These are phyloP conservation scores for Hemicentrotus pulcherrimus DNA, from an alignment of 35 echinoderm and acorn worm species.

Conservation along the genomic window DNA sequence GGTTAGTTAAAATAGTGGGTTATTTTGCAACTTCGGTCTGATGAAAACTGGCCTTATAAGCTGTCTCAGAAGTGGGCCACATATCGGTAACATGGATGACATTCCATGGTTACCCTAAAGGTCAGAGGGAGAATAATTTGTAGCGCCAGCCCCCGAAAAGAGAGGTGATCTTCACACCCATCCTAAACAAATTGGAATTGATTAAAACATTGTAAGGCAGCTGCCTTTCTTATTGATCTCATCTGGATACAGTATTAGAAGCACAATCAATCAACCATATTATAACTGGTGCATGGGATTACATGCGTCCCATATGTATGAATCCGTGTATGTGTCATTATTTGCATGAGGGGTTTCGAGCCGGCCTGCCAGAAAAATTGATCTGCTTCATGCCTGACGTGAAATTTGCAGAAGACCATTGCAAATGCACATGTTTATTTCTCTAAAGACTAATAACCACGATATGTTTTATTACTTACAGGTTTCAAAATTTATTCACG, in stretches of 20 bases:
- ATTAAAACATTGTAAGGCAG: neutral
- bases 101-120: neutral
- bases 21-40: no score
- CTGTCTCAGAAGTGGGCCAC: neutral
- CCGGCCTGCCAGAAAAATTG: neutral
- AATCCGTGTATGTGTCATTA: neutral
- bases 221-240: neutral
- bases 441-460: neutral
- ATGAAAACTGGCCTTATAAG: no score
- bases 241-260: neutral
- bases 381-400: neutral
- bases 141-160: neutral
- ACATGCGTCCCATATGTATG: neutral
- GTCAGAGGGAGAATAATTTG: neutral
- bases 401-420: neutral
- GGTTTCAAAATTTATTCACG: neutral
- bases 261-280: neutral
- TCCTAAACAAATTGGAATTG: neutral
- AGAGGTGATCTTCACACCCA: neutral
- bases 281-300: neutral
- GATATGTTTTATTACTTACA: neutral
- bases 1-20: no score
- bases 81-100: neutral
- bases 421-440: neutral
- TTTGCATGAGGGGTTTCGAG: neutral